Base-by-base conservation (phyloP, 1,140 invertebrate species). In the Camponotus floridanus region DNA sequence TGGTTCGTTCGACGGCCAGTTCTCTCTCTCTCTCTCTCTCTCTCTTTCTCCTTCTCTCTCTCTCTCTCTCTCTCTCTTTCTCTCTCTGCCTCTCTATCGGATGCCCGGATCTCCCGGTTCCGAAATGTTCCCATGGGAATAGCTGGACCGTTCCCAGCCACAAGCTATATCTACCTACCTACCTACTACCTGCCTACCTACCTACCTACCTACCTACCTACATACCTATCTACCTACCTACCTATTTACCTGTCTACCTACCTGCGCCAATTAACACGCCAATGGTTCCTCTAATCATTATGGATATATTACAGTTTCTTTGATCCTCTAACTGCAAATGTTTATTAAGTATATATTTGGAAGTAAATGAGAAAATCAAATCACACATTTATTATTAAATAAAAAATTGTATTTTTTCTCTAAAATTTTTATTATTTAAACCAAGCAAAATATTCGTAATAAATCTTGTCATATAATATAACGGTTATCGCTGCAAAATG, bases 1-100 rank as follows among this genome's bases (percentile, higher is more conserved):
- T 93, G 90, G 81, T 81, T 90, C 85, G 90, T 89, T 92, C 90
- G 92, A 92, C 92, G 91, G 88, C n/a, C 48, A 21, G 21, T 15
- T 15, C 42, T 33, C 18, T 57, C 39, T 51, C 48, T 51, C 15
- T 15, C 15, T 51, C 48, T 51, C 4, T 4, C 3, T 68, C 42
- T 61, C 39, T 59, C 67, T 81, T 11, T n/a, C 39, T 31, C 18
- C 42, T 21, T 45, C 9, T 45, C 39, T 7, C 39, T 42, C 39
- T 42, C 39, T 48, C 51, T 61, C 65, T 57, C 65, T 81, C 31
- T 18, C 39, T 31, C 15, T 55, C 21, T 36, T 2, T 36, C 36
- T 36, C 36, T 39, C 36, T 39, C 36, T 39, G 3, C 36, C 55
- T 48, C 68, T 45, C 68, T 83, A 83, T 83, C 79, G 39, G 7